Evolutionary conservation across 2,888 invertebrate genomes (phyloP).

Genomic region (Leucoptera coffeella): DNA sequence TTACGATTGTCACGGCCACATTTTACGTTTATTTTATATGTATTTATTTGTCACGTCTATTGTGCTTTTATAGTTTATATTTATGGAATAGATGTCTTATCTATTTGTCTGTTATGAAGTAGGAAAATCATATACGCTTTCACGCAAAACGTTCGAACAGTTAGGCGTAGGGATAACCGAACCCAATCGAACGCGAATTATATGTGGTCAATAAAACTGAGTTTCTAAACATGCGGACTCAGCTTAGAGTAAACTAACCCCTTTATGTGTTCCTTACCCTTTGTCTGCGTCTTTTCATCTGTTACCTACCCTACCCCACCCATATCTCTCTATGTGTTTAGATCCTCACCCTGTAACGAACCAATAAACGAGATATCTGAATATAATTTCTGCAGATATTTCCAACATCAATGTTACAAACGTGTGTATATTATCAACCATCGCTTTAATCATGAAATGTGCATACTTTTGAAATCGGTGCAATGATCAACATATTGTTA

Average conservation of each 20-base stretch:
- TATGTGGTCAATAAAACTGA: constrained; percentile 43
- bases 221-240: constrained; percentile 49
- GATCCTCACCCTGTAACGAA: constrained; percentile 49
- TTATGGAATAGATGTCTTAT: constrained; percentile 25
- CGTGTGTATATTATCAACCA: too few species aligned
- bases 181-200: constrained; percentile 35
- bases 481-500: too few species aligned
- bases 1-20: constrained; percentile 32
- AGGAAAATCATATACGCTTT: constrained; percentile 55
- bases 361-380: constrained; percentile 43
- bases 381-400: too few species aligned
- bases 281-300: constrained; percentile 78
- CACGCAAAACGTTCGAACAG: constrained; percentile 45
- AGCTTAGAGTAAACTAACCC: constrained; percentile 54
- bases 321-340: constrained; percentile 52
- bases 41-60: constrained; percentile 52
- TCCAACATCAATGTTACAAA: too few species aligned
- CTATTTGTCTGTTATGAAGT: constrained; percentile 23
- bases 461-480: too few species aligned
- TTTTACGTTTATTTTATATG: constrained; percentile 33
- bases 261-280: constrained; percentile 61
- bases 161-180: constrained; percentile 38
- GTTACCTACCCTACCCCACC: constrained; percentile 55
- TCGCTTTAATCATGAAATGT: too few species aligned
- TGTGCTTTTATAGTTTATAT: constrained; percentile 47